phyloP scores from a whole-genome alignment of 2,797 vertebrate genomes.

The Ciconia nigra region DNA sequence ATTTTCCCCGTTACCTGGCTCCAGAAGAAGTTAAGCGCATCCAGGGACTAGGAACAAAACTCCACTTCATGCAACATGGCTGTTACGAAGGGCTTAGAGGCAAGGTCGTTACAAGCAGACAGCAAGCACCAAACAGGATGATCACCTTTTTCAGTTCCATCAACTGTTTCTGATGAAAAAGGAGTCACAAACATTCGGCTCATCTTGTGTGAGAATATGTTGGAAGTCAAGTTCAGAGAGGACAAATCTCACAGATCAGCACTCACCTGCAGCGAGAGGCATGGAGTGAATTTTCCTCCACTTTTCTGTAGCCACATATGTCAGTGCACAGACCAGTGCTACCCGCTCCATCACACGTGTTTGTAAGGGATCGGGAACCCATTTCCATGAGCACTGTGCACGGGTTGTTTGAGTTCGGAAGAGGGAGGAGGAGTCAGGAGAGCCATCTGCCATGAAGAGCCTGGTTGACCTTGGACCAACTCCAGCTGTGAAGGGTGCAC shows the following conservation, averaged over 20 bases:
- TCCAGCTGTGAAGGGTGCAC: conserved; percentile 34
- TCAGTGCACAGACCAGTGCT: neutral
- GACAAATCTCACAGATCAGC: neutral
- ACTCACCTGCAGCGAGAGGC: neutral
- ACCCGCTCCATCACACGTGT: neutral
- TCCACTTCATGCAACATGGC: rapidly evolving
- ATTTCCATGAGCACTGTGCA: neutral
- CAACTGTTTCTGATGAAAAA: neutral
- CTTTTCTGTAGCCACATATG: neutral
- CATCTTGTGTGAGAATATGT: neutral
- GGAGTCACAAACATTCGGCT: too few species aligned
- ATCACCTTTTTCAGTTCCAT: neutral
- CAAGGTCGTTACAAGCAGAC: neutral
- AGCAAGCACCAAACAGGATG: neutral
- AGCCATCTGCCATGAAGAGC: conserved; percentile 46
- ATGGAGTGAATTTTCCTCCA: neutral
- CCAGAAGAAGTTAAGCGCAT: neutral
- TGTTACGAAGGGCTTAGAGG: neutral
- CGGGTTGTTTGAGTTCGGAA: neutral
- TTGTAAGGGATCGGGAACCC: neutral
- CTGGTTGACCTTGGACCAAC: conserved; percentile 17
- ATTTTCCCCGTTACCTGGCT: neutral
- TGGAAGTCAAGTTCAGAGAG: neutral
- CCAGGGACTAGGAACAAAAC: neutral
- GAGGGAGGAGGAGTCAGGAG: neutral